These are phyloP conservation scores for Crax fasciolata DNA, from an alignment of 2,797 vertebrate genomes.

Conservation along the genomic window DNA sequence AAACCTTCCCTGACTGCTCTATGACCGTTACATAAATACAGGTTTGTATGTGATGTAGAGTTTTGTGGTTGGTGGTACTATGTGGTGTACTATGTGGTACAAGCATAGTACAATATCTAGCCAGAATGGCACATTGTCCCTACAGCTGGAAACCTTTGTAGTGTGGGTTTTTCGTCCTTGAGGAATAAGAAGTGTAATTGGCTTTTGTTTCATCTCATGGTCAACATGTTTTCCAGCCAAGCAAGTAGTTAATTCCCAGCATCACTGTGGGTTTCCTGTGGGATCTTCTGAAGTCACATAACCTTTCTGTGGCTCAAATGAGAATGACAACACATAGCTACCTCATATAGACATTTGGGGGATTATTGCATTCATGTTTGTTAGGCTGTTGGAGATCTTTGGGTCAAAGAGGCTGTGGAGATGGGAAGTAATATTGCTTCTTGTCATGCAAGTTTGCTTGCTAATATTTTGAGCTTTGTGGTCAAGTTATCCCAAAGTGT, in stretches of 20 bases:
- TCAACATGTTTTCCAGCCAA: not conserved
- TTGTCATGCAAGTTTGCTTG: conserved; percentile 37
- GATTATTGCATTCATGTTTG: not conserved
- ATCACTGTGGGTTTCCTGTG: not conserved
- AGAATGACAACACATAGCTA: not conserved
- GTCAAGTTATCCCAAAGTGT: conserved; percentile 59
- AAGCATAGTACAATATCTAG: not conserved
- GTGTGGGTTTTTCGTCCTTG: not conserved
- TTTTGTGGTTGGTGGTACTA: not conserved
- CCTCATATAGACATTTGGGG: not conserved
- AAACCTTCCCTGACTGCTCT: not conserved
- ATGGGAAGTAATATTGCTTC: conserved; percentile 40
- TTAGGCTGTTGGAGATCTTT: conserved; percentile 14
- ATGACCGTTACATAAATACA: not conserved
- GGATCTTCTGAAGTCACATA: not conserved
- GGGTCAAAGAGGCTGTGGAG: conserved; percentile 28
- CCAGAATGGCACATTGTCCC: not conserved
- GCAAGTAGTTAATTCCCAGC: not conserved
- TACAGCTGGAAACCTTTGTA: not conserved
- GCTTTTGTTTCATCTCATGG: not conserved
- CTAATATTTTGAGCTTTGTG: conserved; percentile 52
- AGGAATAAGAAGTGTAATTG: not conserved
- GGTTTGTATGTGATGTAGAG: not conserved
- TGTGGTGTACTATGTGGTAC: no score
- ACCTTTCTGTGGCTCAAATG: not conserved